Base-by-base conservation (phyloP, 2,797 vertebrate species). In the Atherinosoma microstoma region DNA sequence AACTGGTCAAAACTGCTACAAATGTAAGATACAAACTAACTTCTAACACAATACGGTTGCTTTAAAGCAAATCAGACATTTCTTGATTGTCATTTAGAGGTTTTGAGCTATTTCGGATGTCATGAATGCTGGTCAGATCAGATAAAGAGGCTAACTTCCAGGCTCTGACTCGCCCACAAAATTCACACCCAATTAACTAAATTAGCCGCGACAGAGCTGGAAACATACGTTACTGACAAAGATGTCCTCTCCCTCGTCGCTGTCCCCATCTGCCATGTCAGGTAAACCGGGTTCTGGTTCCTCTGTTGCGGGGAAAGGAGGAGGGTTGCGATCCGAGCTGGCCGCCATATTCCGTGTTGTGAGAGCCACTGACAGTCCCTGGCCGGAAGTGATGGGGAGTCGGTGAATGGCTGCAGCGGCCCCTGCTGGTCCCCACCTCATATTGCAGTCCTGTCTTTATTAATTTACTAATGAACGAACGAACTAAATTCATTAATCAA, bases 181-280 rank as follows among this genome's bases (percentile, higher is more conserved):
- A 22, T 2, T 20, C 45, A 18, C 6, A 29, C 0, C 5, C 1
- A 30, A 38, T 6, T 10, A 6, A 32, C 24, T 1, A 13, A 0
- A 22, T 18, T 27, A 6, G 10, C 6, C 1, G 0, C 1, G 6
- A 16, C 51, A 2, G 32, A 27, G 16, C 32, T 4, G 22, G 0
- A 11, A 40, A 87, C 92, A 0, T 75, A 95, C 94, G 32, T 84
- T 91, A 22, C 38, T 86, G 4, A 92, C 82, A 57, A 95, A 95
- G 24, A 94, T 93, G 73, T 95, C 93, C 67, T 93, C 94, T 71
- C 94, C 94, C 30, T 95, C 94, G 71, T 95, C 94, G 77, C 94
- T 94, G 84, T 94, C 92, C 34, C 85, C 91, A 34, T 91, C 92
- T 73, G 80, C 84, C 82, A 88, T 82, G 63, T 90, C 89, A 15